Evolutionary conservation across 2,888 invertebrate genomes (phyloP), one percentile per base, ranked within the genome.

Genomic region (Steinernema scapterisci): DNA sequence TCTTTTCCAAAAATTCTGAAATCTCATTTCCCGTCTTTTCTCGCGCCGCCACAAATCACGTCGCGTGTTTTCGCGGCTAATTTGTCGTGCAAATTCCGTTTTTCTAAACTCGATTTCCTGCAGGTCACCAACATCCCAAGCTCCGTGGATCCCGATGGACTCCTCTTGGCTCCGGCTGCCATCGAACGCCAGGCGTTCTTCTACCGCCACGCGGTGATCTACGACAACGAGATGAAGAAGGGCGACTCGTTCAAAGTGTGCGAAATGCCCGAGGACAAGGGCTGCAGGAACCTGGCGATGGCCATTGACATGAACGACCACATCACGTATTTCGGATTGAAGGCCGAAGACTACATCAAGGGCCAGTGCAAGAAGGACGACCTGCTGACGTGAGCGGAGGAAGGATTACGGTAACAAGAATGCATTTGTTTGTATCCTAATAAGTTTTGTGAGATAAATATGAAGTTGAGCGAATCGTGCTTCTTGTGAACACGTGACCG

Each of bases 91-190:
- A 70, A 23, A 7, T 23, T 7, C 25, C 21, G 9, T 3, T 48
- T 70, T 70, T 7, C 11, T 46, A 52, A 51, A 38, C 21, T 71
- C 21, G 13, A 1, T 52, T 52, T 72, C n/a, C 73, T 78, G 51
- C 56, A 85, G 85, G 82, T 85, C 51, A 83, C 85, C 16, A 87
- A 87, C 74, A 81, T 86, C 72, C 86, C 86, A n/a, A 80, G 79
- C 23, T 83, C 85, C 38, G 76, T 79, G 72, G 83, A 86, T 77
- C 81, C 85, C 25, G 81, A 85, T 76, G 79, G 79, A 23, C 72
- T 82, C 11, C 73, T 84, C n/a, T 71, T 84, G 43, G 81, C 78
- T 23, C 75, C 77, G 6, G 82, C 85, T 1, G 76, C 82, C 56
- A 83, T 83, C 71, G 84, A 86, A 25, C 56, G 82, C 9, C 86